phyloP scores from a whole-genome alignment of 2,888 invertebrate genomes.

The Vandiemenella viatica region DNA sequence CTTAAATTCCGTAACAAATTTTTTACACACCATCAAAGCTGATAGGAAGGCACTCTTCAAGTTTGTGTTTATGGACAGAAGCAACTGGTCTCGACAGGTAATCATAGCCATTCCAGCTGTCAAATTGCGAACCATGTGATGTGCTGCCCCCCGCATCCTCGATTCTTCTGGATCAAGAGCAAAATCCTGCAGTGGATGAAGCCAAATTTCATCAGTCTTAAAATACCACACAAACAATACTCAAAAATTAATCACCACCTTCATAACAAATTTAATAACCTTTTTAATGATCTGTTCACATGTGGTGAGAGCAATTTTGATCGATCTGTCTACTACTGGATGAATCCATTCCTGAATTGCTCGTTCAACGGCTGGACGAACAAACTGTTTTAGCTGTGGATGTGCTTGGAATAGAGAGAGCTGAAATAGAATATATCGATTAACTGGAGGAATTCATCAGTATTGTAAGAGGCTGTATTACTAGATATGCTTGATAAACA shows the following conservation, averaged over 20 bases:
- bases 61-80: conserved; percentile 76
- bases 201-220: too few species aligned
- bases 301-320: conserved; percentile 91
- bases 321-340: conserved; percentile 89
- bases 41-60: conserved; percentile 69
- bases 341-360: conserved; percentile 93
- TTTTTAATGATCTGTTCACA: conserved; percentile 93
- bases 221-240: not conserved
- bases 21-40: conserved; percentile 39
- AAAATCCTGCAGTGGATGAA: conserved; percentile 68
- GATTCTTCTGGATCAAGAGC: conserved; percentile 89
- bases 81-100: conserved; percentile 84
- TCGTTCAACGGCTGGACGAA: conserved; percentile 79
- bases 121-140: conserved; percentile 90
- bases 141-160: conserved; percentile 82
- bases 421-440: conserved; percentile 23
- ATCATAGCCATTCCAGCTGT: conserved; percentile 99
- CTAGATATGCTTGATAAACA: too few species aligned
- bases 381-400: conserved; percentile 76
- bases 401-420: conserved; percentile 68
- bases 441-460: too few species aligned
- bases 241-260: not conserved
- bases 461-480: too few species aligned
- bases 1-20: not conserved
- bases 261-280: conserved; percentile 17